Conservation (phyloP, 1,140 invertebrate species). For the Bombyx mandarina region DNA sequence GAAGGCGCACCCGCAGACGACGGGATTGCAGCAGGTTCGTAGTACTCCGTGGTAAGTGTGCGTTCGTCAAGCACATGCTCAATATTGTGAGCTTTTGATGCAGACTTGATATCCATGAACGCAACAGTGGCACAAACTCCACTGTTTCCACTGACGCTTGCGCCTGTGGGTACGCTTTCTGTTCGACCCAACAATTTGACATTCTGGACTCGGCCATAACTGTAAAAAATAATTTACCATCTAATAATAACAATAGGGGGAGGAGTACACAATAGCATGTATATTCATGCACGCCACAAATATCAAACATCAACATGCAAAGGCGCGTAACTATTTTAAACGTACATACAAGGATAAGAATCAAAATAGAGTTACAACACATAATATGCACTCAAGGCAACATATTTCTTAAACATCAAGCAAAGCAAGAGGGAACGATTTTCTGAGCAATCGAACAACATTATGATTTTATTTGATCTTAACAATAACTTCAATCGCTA, state of each 20-base stretch:
- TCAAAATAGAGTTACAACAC: too few relatives aligned
- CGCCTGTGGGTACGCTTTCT: constrained; percentile 71
- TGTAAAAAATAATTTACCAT: constrained; percentile 63
- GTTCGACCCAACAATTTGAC: constrained; percentile 86
- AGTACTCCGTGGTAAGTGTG: constrained; percentile 91
- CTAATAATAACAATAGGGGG: neutral
- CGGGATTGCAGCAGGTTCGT: constrained; percentile 86
- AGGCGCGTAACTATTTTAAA: too few relatives aligned
- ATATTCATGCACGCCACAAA: too few relatives aligned
- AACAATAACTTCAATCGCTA: too few relatives aligned
- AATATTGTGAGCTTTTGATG: constrained; percentile 91
- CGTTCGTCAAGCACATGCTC: constrained; percentile 91
- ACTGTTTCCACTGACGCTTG: constrained; percentile 62
- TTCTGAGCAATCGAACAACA: too few relatives aligned
- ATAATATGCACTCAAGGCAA: too few relatives aligned
- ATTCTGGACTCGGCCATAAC: constrained; percentile 97
- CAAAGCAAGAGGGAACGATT: too few relatives aligned
- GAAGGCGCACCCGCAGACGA: constrained; percentile 69
- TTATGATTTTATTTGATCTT: too few relatives aligned
- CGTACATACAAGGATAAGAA: too few relatives aligned
- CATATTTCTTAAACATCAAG: too few relatives aligned
- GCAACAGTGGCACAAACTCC: constrained; percentile 88
- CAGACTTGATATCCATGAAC: constrained; percentile 97
- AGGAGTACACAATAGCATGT: neutral
- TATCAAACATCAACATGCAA: too few relatives aligned